Conservation (phyloP, 2,113 vertebrate species). For the Pimephales promelas region DNA sequence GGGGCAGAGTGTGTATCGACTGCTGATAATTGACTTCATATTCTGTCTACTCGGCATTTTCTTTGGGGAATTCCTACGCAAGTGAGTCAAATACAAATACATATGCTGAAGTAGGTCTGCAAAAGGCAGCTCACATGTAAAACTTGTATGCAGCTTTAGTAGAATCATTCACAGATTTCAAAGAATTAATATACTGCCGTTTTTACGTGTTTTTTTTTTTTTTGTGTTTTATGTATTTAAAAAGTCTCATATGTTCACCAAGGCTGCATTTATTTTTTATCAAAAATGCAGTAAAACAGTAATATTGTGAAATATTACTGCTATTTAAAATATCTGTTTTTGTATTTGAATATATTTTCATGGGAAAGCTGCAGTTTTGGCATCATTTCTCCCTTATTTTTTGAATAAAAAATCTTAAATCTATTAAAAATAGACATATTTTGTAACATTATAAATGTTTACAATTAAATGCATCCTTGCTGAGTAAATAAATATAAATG, state of each 20-base stretch:
- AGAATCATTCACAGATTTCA: neutral
- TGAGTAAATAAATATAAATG: neutral
- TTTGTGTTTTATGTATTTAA: too few relatives aligned
- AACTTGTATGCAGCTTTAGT: neutral
- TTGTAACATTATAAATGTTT: neutral
- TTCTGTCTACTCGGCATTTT: slow-evolving; percentile 88
- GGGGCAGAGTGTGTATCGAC: slow-evolving; percentile 91
- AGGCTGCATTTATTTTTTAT: too few relatives aligned
- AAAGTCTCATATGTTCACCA: too few relatives aligned
- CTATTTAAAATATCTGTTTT: too few relatives aligned
- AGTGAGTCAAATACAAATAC: slow-evolving; percentile 78
- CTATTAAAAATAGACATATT: too few relatives aligned
- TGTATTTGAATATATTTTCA: too few relatives aligned
- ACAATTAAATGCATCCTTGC: neutral
- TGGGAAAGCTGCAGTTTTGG: neutral
- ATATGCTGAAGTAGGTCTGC: neutral
- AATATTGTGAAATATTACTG: too few relatives aligned
- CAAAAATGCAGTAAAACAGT: too few relatives aligned
- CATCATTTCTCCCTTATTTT: neutral
- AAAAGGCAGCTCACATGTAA: neutral
- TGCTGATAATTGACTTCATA: slow-evolving; percentile 89
- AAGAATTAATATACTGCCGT: neutral
- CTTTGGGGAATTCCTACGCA: slow-evolving; percentile 90
- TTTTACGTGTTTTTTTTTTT: neutral
- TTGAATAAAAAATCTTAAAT: neutral